Conservation (phyloP, 1,140 invertebrate genomes). For the Helicoverpa armigera region DNA sequence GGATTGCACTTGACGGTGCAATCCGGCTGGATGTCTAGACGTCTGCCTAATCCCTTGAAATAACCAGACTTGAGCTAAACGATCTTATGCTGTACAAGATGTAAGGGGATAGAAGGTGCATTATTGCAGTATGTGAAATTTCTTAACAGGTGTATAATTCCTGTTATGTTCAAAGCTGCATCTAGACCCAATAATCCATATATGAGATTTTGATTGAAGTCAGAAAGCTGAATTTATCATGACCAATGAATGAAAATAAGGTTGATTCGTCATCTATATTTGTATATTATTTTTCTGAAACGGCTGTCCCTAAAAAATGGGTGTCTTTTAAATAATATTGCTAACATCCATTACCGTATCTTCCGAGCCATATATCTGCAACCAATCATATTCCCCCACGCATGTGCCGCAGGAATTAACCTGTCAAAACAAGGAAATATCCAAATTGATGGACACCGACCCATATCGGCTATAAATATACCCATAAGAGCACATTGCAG, state of each 20-base stretch:
- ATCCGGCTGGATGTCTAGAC: slow-evolving; percentile 32
- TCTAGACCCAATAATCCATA: too few relatives aligned
- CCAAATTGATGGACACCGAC: slow-evolving; percentile 12
- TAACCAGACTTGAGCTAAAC: slow-evolving; percentile 1
- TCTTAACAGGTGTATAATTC: too few relatives aligned
- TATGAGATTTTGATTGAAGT: too few relatives aligned
- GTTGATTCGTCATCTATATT: too few relatives aligned
- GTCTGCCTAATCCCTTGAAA: slow-evolving; percentile 10
- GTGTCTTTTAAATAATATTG: too few relatives aligned
- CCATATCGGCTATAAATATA: background rate
- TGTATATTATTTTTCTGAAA: too few relatives aligned
- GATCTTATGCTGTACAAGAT: background rate
- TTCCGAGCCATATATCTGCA: background rate
- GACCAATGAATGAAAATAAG: too few relatives aligned
- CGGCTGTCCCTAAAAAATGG: too few relatives aligned
- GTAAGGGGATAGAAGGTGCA: background rate
- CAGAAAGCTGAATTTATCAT: too few relatives aligned
- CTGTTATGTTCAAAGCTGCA: too few relatives aligned
- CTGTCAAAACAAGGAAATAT: slow-evolving; percentile 39
- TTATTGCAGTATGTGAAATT: too few relatives aligned
- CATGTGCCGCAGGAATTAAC: slow-evolving; percentile 21
- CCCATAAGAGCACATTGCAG: background rate
- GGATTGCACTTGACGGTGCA: background rate
- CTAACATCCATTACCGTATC: too few relatives aligned
- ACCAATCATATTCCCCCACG: background rate